Percentiles rank a stretch among this genome's conserved stretches.
phyloP scores from a whole-genome alignment of 2,888 invertebrate species.

The Punctoribates punctum region DNA sequence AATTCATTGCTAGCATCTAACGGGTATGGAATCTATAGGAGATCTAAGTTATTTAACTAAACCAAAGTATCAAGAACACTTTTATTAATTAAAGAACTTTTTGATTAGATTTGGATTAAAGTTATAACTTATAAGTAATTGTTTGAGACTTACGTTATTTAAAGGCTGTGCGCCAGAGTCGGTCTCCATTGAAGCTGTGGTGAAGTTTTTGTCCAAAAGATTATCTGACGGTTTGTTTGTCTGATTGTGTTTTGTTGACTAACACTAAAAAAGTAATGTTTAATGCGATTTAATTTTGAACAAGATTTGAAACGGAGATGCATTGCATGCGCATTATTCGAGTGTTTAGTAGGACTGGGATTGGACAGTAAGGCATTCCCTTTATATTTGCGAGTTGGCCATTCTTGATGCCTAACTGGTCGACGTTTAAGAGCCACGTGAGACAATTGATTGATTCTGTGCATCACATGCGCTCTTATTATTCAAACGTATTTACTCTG shows the following conservation, averaged over 20 bases:
- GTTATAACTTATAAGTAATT: background rate
- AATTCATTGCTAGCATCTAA: no score
- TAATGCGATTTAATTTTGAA: constrained; percentile 32
- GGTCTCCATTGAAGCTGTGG: constrained; percentile 5
- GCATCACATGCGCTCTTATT: constrained; percentile 36
- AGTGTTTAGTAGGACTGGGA: background rate
- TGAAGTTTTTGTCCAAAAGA: background rate
- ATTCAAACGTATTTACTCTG: constrained; percentile 17
- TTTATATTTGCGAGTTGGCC: constrained; percentile 14
- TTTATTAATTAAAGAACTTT: no score
- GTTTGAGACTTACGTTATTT: constrained; percentile 16
- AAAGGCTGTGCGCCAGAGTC: background rate
- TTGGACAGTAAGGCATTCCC: constrained; percentile 9
- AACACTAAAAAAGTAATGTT: constrained; percentile 32
- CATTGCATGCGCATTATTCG: constrained; percentile 33
- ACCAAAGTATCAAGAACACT: no score
- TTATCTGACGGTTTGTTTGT: background rate
- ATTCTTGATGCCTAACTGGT: constrained; percentile 33
- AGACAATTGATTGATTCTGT: constrained; percentile 26
- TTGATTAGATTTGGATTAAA: background rate
- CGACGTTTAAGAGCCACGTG: constrained; percentile 29
- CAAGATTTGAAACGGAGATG: constrained; percentile 9
- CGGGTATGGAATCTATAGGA: no score
- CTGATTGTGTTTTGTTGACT: constrained; percentile 12
- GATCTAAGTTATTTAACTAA: no score